Base-by-base conservation (phyloP, 1,140 invertebrate species). In the Drosophila miranda region DNA sequence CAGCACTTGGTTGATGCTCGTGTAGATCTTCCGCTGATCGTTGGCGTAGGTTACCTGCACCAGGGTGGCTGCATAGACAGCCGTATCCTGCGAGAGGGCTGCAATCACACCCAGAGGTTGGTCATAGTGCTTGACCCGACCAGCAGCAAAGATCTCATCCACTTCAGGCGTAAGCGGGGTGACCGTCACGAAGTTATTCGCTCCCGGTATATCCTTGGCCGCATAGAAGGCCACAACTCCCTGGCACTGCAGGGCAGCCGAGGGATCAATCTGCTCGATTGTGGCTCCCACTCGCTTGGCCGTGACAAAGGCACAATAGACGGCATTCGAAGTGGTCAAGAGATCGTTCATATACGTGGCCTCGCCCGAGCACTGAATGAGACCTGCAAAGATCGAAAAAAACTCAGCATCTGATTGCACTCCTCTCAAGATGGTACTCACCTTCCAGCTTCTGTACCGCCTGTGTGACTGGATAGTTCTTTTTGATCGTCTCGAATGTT, bases 381-480 rank as follows among this genome's bases (percentile, higher is more conserved):
- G 77, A 0, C 93, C 93, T 90, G 95, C 94, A 6, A 94, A 64
- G 6, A 44, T 13, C 6, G 1, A 48, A 50, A 3, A 13, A 11
- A 38, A 13, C 4, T 38, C 3, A 13, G 11, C 2, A 34, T 11
- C 9, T 3, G 30, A 34, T 34, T 11, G 28, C 7, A 8, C 28
- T 30, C 28, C 3, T 13, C 11, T 11, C 34, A 13, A 13, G 3
- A 13, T 13, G 11, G 3, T 2, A 59, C 28, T 38, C 41, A 74
- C 72, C 94, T 81, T 96, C 96, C 3, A 96, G 64, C 90, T 98
- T 98, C 3, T 93, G 92, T 16, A 97, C 88, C 0, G 96, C 94
- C 89, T 97, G 91, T 66, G 94, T 96, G 1, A 97, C 80, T 2
- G 97, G 96, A 94, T 95, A 97, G 28, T 95, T 75, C 6, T 93